A percentile compares a stretch with the other conserved stretches of the same genome.
These are phyloP conservation scores for Poecile atricapillus DNA, from an alignment of 2,113 vertebrate species.

Conservation along the genomic window DNA sequence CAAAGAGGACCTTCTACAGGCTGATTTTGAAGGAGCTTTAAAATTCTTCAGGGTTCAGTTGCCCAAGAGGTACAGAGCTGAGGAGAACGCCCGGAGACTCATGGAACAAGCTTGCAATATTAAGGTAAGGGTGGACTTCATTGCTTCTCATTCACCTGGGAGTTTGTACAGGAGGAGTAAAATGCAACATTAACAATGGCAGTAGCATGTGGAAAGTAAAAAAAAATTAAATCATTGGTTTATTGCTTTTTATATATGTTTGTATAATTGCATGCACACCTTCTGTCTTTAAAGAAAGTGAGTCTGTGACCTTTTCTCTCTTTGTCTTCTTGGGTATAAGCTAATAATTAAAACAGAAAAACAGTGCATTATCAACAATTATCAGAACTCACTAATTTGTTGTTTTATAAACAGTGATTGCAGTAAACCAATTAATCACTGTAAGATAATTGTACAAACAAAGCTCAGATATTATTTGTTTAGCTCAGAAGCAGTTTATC, in stretches of 20 bases:
- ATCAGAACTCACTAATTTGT: not conserved
- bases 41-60: slow-evolving; percentile 99
- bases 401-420: not conserved
- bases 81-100: slow-evolving; percentile 92
- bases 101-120: slow-evolving; percentile 99
- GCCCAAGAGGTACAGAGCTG: slow-evolving; percentile 95
- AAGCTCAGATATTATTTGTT: not conserved
- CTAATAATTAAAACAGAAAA: not conserved
- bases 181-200: not conserved
- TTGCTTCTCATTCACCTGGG: not conserved
- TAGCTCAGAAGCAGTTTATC: not conserved
- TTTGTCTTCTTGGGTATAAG: not conserved
- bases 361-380: not conserved
- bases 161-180: not conserved
- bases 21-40: slow-evolving; percentile 97
- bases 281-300: not conserved
- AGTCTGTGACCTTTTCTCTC: not conserved
- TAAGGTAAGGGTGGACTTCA: slow-evolving; percentile 78
- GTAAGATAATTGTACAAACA: not conserved
- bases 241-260: not conserved
- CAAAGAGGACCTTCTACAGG: slow-evolving; percentile 96
- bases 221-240: not conserved
- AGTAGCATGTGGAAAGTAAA: not conserved
- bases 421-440: not conserved
- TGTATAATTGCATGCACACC: not conserved